Evolutionary conservation across 2,113 vertebrate species (phyloP).

Genomic region (Muscicapa adusta): DNA sequence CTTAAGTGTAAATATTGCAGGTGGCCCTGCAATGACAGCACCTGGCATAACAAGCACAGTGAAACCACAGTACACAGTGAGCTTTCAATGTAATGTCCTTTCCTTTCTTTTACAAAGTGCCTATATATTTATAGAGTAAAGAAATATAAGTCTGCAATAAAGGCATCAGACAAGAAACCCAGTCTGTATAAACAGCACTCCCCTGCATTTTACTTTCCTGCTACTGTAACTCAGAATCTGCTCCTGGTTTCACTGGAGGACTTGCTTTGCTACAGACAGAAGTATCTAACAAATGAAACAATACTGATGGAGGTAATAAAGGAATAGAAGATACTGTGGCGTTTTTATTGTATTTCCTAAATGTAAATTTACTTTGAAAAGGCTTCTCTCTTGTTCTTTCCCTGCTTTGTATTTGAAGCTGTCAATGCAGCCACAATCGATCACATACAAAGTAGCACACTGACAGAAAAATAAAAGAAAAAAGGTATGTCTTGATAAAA

Average conservation of each 20-base stretch:
- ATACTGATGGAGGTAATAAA: not conserved
- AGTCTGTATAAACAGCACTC: not conserved
- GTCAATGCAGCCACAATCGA: not conserved
- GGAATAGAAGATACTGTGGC: not conserved
- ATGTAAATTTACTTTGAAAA: not conserved
- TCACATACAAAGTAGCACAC: not conserved
- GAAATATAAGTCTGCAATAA: not conserved
- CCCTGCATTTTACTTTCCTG: not conserved
- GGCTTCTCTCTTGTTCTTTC: not conserved
- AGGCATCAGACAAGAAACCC: not conserved
- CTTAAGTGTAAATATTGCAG: not conserved
- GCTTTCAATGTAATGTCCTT: not conserved
- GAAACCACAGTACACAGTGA: not conserved
- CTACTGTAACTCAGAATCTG: not conserved
- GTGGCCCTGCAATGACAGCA: not conserved
- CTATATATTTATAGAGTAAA: not conserved
- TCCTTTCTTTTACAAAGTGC: not conserved
- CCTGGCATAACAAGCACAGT: not conserved
- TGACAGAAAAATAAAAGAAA: not conserved
- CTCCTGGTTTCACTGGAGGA: not conserved
- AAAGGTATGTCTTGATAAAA: not conserved
- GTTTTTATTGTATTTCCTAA: not conserved
- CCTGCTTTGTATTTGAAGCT: not conserved
- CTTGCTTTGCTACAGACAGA: not conserved
- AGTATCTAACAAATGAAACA: not conserved